Evolutionary conservation across 2,797 vertebrate species (phyloP), one percentile per base, ranked within the genome.

Genomic region (Scyliorhinus canicula): DNA sequence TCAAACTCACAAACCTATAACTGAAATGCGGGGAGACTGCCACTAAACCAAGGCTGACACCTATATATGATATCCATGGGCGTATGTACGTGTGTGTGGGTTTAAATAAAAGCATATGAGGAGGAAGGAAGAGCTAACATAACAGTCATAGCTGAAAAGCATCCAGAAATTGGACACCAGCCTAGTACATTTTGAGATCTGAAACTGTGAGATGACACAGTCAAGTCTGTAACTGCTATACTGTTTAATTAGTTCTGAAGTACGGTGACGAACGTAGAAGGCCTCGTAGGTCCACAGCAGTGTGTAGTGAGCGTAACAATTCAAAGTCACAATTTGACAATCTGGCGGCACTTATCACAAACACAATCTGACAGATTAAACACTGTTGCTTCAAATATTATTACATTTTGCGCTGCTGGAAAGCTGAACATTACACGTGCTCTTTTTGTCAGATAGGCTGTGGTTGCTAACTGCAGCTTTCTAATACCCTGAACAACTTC

Each of bases 161-260:
- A 94, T 50, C 63, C 65, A 50, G 67, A 91, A 67, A 52, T n/a
- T 3, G 67, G 50, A 94, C 67, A 94, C 93, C 65, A 26, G 55
- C 93, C 93, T 74, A n/a, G 93, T 19, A 52, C 35, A 52, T 74
- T 74, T 35, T 74, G 50, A 74, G 47, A 74, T 94, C 19, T 94
- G 93, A 94, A 94, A 71, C 93, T 94, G 26, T 71, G 65, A 94
- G 67, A 71, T 91, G 88, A 44, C n/a, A 91, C 88, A 91, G 57
- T 57, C 24, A 65, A 44, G 28, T 74, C 47, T 94, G 47, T 16
- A 94, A 94, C 60, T 91, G 88, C 60, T 91, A n/a, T 28, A 55
- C 14, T 69, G 67, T 71, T 50, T 94, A 50, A 55, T 94, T 74
- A 74, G 31, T 71, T 94, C 67, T 74, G 60, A 65, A 55, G 67